Percentiles rank a stretch among this genome's conserved stretches.
These are phyloP conservation scores for Dicycla oo DNA, from an alignment of 2,888 invertebrate species.

Conservation along the genomic window DNA sequence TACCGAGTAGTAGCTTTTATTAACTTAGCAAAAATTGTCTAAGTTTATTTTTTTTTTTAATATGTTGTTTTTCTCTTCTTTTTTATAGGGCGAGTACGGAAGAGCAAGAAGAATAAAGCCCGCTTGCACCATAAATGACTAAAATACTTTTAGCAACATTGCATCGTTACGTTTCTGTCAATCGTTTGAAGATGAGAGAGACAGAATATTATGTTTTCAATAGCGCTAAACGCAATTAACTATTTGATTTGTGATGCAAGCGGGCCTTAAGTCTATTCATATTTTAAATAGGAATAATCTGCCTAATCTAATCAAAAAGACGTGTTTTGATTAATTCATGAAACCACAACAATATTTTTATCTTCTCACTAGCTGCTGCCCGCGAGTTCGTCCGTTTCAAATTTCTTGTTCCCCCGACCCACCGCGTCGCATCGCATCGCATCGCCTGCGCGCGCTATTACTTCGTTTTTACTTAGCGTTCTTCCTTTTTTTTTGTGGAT, in stretches of 20 bases:
- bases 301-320: constrained; percentile 13
- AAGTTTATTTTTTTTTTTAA: no score
- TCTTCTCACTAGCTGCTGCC: no score
- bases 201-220: not conserved
- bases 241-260: not conserved
- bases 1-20: no score
- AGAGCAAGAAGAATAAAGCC: not conserved
- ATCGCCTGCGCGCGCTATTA: no score
- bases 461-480: no score
- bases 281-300: constrained; percentile 1
- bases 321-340: constrained; percentile 12
- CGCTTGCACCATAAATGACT: not conserved
- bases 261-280: not conserved
- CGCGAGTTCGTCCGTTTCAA: no score
- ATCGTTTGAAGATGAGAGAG: not conserved
- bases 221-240: not conserved
- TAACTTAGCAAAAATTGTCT: no score
- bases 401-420: no score
- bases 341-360: constrained; percentile 19
- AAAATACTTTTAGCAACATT: not conserved
- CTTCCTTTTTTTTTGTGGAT: no score
- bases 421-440: no score
- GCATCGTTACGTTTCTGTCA: no score
- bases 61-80: no score
- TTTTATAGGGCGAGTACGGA: not conserved